These are phyloP conservation scores for Petrolisthes cinctipes DNA, from an alignment of 2,888 invertebrate genomes.

Conservation along the genomic window DNA sequence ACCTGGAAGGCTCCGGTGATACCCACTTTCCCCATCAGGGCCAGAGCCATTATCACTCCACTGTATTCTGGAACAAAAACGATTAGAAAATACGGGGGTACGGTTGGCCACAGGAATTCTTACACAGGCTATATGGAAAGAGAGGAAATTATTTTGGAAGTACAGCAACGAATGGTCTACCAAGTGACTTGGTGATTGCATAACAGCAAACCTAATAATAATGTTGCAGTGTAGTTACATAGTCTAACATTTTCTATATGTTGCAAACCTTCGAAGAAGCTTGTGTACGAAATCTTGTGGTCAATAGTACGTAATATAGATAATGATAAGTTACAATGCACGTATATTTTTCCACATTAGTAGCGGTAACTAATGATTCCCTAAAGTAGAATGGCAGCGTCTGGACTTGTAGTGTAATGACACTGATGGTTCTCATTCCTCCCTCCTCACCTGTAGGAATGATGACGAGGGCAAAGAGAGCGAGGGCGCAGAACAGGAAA, in stretches of 20 bases:
- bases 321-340: no score
- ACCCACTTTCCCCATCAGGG: constrained; percentile 50
- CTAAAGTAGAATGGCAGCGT: no score
- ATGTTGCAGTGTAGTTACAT: no score
- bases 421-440: no score
- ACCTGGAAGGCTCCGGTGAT: constrained; percentile 46
- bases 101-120: not conserved
- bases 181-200: not conserved
- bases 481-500: constrained; percentile 35
- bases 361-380: no score
- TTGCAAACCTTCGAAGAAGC: no score
- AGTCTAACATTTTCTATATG: no score
- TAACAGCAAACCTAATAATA: not conserved
- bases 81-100: not conserved
- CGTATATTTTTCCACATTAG: no score
- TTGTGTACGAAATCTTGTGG: no score
- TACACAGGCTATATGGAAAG: no score
- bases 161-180: not conserved
- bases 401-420: no score
- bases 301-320: no score
- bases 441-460: constrained; percentile 31
- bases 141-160: not conserved
- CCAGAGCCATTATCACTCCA: constrained; percentile 38
- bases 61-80: not conserved
- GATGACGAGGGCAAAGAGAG: constrained; percentile 46